Conservation (phyloP, 2,888 invertebrate genomes). For the Bembecia ichneumoniformis region DNA sequence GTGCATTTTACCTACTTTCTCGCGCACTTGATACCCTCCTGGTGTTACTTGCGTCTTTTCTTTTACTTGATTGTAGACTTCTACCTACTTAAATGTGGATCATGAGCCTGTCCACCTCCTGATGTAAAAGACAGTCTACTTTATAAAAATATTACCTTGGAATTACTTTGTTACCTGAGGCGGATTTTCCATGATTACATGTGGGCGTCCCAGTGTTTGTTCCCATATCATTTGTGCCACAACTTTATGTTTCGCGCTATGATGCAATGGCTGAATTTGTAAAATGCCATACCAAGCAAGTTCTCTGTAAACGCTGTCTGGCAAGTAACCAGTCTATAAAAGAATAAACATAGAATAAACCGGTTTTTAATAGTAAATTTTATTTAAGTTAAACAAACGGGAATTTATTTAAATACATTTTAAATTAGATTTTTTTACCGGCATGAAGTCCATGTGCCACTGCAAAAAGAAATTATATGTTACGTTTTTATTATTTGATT, state of each 20-base stretch:
- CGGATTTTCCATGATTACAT: constrained; percentile 60
- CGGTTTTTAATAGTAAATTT: neutral
- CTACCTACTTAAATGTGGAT: too few species aligned
- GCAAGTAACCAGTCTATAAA: constrained; percentile 54
- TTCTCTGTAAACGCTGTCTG: constrained; percentile 61
- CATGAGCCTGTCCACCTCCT: too few species aligned
- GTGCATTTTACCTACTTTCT: too few species aligned
- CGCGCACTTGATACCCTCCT: too few species aligned
- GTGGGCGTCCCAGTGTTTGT: constrained; percentile 59
- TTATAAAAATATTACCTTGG: too few species aligned
- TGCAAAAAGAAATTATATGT: constrained; percentile 19
- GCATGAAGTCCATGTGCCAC: constrained; percentile 68
- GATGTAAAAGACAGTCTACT: too few species aligned
- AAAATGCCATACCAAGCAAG: constrained; percentile 65
- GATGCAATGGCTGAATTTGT: constrained; percentile 58
- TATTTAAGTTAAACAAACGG: neutral
- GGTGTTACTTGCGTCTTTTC: too few species aligned
- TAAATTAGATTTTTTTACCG: constrained; percentile 29
- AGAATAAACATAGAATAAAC: neutral
- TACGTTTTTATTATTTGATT: neutral
- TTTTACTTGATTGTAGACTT: too few species aligned
- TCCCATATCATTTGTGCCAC: constrained; percentile 65
- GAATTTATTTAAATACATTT: neutral
- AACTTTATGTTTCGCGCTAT: constrained; percentile 55
- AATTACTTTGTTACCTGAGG: constrained; percentile 38